phyloP scores from a whole-genome alignment of 2,113 vertebrate species.

The Orthonyx spaldingii region DNA sequence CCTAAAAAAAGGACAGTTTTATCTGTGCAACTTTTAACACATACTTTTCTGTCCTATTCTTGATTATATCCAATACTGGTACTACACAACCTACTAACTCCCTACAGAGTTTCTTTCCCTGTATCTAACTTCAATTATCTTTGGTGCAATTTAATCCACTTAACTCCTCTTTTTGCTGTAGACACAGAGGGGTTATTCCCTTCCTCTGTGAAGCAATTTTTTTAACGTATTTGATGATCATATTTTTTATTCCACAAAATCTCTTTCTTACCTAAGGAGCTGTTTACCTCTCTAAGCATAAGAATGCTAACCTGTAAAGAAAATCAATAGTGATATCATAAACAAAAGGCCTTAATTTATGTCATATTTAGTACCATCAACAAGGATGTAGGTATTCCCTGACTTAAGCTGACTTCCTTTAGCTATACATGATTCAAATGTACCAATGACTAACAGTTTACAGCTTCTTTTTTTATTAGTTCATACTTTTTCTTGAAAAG shows the following conservation, averaged over 20 bases:
- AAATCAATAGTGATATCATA: background rate
- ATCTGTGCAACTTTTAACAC: background rate
- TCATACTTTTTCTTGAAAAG: background rate
- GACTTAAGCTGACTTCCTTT: background rate
- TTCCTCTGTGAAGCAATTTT: background rate
- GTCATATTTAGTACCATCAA: background rate
- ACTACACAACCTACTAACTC: background rate
- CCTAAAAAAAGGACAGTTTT: background rate
- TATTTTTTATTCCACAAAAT: background rate
- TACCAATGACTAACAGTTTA: background rate
- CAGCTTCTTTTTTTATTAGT: background rate
- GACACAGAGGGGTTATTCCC: background rate
- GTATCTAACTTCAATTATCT: background rate
- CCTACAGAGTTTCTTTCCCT: background rate
- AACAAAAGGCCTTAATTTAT: background rate
- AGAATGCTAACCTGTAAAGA: background rate
- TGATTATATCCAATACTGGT: background rate
- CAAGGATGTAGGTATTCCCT: background rate
- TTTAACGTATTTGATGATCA: rapidly evolving
- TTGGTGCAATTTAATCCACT: background rate
- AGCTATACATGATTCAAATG: background rate
- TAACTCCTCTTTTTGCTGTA: background rate
- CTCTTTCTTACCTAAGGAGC: background rate
- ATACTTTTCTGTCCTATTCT: background rate
- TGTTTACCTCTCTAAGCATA: background rate